These are phyloP conservation scores for Tachystola acroxantha DNA, from an alignment of 2,888 invertebrate species.

Conservation along the genomic window DNA sequence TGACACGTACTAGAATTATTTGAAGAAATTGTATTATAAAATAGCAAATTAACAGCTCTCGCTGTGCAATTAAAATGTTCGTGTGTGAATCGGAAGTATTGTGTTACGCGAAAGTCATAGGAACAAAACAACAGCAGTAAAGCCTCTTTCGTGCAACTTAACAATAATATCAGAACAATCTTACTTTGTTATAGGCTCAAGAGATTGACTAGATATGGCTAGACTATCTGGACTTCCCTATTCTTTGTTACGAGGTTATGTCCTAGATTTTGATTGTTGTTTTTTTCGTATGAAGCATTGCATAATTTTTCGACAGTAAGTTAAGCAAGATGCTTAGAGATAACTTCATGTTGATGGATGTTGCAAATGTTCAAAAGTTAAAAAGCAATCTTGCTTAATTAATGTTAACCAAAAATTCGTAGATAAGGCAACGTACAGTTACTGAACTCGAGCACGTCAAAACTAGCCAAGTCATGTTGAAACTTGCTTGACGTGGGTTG, in stretches of 20 bases:
- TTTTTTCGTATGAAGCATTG: too few relatives aligned
- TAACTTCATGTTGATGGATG: background rate
- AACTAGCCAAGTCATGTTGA: slow-evolving; percentile 32
- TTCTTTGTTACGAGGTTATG: background rate
- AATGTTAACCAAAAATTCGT: slow-evolving; percentile 1
- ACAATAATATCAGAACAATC: background rate
- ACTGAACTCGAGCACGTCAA: slow-evolving; percentile 19
- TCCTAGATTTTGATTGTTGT: too few relatives aligned
- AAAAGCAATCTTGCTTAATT: slow-evolving; percentile 5
- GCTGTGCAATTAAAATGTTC: slow-evolving; percentile 24
- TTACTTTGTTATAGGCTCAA: background rate
- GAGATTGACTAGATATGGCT: background rate
- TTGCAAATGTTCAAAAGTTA: background rate
- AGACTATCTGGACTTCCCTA: background rate
- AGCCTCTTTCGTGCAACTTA: slow-evolving; percentile 9
- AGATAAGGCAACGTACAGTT: slow-evolving; percentile 4
- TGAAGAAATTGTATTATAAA: slow-evolving; percentile 20
- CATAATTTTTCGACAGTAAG: too few relatives aligned
- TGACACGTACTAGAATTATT: slow-evolving; percentile 13
- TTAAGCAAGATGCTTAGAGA: too few relatives aligned
- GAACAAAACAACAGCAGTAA: slow-evolving; percentile 15
- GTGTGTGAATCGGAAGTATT: slow-evolving; percentile 45
- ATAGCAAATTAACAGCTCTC: slow-evolving; percentile 21
- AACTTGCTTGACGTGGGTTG: slow-evolving; percentile 35
- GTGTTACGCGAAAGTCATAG: slow-evolving; percentile 39